Evolutionary conservation across 2,113 vertebrate genomes (phyloP).

Genomic region (Anseranas semipalmata): DNA sequence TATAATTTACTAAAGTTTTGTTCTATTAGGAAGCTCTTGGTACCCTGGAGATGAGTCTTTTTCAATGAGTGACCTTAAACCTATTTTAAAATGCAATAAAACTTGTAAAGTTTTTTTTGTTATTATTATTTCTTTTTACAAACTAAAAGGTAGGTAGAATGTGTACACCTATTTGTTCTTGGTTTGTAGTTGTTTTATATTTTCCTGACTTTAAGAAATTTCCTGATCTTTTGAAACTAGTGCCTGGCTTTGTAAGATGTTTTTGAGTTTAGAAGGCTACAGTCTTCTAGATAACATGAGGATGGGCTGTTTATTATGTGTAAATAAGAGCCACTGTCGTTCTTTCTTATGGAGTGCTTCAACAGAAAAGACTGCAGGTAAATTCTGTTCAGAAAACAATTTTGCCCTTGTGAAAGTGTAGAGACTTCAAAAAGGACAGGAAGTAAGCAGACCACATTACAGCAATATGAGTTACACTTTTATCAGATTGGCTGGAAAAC

Average conservation of each 20-base stretch:
- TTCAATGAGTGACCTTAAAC: background rate
- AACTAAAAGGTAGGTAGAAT: background rate
- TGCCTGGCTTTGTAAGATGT: conserved; percentile 6
- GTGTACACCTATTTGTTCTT: background rate
- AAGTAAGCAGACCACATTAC: conserved; percentile 34
- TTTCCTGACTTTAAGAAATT: background rate
- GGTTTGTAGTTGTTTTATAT: background rate
- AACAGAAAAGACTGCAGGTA: background rate
- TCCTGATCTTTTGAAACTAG: conserved; percentile 34
- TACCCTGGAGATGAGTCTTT: background rate
- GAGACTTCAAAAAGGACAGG: conserved; percentile 29
- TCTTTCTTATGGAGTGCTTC: background rate
- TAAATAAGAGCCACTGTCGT: conserved; percentile 45
- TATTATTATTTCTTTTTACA: background rate
- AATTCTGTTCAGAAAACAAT: conserved; percentile 39
- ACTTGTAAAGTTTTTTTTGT: background rate
- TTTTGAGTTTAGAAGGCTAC: conserved; percentile 26
- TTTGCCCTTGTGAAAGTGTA: conserved; percentile 61
- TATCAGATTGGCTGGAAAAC: conserved; percentile 57
- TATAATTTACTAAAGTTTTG: background rate
- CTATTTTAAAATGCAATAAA: background rate
- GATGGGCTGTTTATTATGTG: background rate
- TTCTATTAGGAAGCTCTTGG: background rate
- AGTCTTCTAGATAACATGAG: background rate
- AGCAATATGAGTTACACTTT: conserved; percentile 45